These are phyloP conservation scores for Pterois miles DNA, from an alignment of 2,797 vertebrate genomes.

Conservation along the genomic window DNA sequence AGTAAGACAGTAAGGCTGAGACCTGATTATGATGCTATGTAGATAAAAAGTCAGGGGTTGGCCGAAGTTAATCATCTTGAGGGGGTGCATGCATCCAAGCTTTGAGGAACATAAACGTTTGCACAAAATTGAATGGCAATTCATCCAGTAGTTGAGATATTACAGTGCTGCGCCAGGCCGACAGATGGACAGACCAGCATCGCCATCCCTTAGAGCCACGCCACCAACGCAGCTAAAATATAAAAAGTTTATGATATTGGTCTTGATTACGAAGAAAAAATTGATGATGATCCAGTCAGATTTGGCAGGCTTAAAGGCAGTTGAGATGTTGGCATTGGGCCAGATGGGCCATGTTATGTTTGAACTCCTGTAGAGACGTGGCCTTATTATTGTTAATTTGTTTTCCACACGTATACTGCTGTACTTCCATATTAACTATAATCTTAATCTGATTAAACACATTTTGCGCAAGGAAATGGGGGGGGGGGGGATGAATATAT, in stretches of 20 bases:
- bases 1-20: too few relatives aligned
- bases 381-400: conserved; percentile 23
- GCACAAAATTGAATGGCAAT: neutral
- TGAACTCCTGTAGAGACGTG: conserved; percentile 11
- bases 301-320: neutral
- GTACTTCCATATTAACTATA: neutral
- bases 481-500: too few relatives aligned
- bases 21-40: too few relatives aligned
- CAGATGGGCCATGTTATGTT: conserved; percentile 5
- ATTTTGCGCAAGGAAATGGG: neutral
- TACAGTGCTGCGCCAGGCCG: neutral
- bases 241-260: neutral
- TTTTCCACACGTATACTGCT: neutral
- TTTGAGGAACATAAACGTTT: neutral
- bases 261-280: neutral
- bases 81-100: neutral
- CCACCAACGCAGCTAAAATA: too few relatives aligned
- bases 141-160: neutral
- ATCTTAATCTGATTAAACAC: conserved; percentile 1
- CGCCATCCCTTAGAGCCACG: neutral
- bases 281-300: neutral
- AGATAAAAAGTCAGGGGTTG: neutral
- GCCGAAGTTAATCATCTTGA: too few relatives aligned
- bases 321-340: neutral
- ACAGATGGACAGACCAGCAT: too few relatives aligned